Base-by-base conservation (phyloP, 2,888 invertebrate genomes). In the Aphelenchoides bicaudatus region DNA sequence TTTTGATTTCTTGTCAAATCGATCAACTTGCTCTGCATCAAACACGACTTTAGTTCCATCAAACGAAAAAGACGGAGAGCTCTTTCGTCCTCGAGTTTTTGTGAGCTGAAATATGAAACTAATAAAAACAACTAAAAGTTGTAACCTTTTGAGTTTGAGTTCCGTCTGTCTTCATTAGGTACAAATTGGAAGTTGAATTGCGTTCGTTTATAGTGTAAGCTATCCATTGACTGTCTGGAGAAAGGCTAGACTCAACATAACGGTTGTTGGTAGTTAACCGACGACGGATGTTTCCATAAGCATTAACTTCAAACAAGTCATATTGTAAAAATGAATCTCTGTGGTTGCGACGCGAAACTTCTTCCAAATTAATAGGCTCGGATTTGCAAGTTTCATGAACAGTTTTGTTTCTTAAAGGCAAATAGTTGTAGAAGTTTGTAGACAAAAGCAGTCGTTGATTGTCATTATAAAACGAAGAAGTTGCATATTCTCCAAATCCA, bases 241-340 rank as follows among this genome's bases (percentile, higher is more conserved):
- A 69, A 3, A 66, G 39, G n/a, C n/a, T n/a, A n/a, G n/a, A n/a
- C n/a, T n/a, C n/a, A n/a, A n/a, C n/a, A n/a, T n/a, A 13, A n/a
- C 28, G 61, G 60, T 1, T 43, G 8, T 28, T 34, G 37, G 56
- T 23, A 19, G 66, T 65, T 28, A 67, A 37, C 31, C 55, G 58
- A 10, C 39, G 6, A 10, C 61, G 16, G 34, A 61, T 29, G 30
- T 61, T 62, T 4, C 67, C 67, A 31, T 53, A 52, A 27, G 52
- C 31, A 49, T 66, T 68, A 13, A 62, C 58, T 28, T 46, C 37
- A 43, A 56, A 67, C 19, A 67, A 67, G 43, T 70, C 69, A 48
- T 58, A 64, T 8, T 29, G 31, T 1, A 58, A 54, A 19, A 28
- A 28, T 21, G 23, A 49, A 52, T 13, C 10, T 3, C 21, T 49